phyloP scores from a whole-genome alignment of 2,797 vertebrate genomes.

The Argya squamiceps region DNA sequence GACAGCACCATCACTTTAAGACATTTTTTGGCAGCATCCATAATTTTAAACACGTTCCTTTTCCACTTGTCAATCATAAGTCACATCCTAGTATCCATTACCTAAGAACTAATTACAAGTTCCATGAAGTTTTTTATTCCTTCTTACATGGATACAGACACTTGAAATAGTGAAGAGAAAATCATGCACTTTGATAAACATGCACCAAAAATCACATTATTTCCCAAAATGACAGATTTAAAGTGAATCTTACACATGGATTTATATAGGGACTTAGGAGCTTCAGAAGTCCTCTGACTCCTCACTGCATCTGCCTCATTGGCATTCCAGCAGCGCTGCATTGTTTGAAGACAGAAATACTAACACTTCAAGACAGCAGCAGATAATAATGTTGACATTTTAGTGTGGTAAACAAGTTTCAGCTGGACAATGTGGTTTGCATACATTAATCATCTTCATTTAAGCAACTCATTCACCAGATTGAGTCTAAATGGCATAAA shows the following conservation, averaged over 20 bases:
- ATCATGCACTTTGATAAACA: not conserved
- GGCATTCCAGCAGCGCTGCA: not conserved
- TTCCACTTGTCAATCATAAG: not conserved
- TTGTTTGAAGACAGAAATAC: not conserved
- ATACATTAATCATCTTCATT: not conserved
- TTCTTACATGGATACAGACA: not conserved
- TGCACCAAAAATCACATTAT: not conserved
- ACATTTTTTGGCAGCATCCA: not conserved
- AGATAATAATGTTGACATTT: slow-evolving; percentile 26
- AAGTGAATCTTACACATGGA: not conserved
- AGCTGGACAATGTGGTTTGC: not conserved
- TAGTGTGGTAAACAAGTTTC: not conserved
- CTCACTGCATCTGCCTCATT: not conserved
- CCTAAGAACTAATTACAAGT: not conserved
- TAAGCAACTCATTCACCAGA: not conserved
- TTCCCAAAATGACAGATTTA: not conserved
- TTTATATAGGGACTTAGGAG: not conserved
- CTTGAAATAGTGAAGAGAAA: not conserved
- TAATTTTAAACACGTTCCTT: not conserved
- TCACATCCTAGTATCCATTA: not conserved
- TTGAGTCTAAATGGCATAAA: not conserved
- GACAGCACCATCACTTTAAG: not conserved
- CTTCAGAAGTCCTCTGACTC: not conserved
- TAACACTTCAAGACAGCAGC: not conserved
- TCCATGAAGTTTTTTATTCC: not conserved